Conservation (phyloP, 2,113 vertebrate genomes). For the Harpagus bidentatus region DNA sequence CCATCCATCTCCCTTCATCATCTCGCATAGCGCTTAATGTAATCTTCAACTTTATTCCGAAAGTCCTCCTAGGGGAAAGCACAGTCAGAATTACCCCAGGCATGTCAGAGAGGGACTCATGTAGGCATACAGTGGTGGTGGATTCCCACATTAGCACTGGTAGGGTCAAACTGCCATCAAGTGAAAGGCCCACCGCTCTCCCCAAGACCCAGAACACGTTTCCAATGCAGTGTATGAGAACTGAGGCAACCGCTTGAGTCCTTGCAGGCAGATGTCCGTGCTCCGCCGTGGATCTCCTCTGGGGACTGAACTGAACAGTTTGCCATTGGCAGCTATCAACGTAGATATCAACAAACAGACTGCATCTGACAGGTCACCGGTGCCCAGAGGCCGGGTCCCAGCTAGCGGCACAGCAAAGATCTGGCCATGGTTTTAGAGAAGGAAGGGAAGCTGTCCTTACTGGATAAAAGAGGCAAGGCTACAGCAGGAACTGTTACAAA, state of each 20-base stretch:
- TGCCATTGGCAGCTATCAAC: accelerated
- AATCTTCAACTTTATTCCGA: constrained; percentile 92
- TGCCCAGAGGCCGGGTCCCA: neutral
- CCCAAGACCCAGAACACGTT: accelerated
- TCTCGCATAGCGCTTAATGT: constrained; percentile 93
- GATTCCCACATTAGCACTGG: accelerated
- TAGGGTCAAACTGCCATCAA: neutral
- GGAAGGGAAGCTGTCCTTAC: neutral
- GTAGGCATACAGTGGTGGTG: accelerated
- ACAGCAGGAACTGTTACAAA: neutral
- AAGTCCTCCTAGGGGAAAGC: constrained; percentile 83
- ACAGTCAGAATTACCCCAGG: neutral
- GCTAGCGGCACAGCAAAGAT: neutral
- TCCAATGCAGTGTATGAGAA: accelerated
- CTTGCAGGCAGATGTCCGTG: accelerated
- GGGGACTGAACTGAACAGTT: too few species aligned
- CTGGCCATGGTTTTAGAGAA: neutral
- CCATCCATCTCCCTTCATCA: constrained; percentile 76
- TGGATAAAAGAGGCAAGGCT: neutral
- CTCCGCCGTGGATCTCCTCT: neutral
- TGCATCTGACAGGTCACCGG: accelerated
- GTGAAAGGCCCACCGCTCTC: accelerated
- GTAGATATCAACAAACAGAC: too few species aligned
- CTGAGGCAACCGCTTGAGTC: accelerated
- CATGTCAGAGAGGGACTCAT: neutral